Evolutionary conservation across 2,797 vertebrate species (phyloP), one percentile per base, ranked within the genome.

Genomic region (Bryconaethiops microstoma): DNA sequence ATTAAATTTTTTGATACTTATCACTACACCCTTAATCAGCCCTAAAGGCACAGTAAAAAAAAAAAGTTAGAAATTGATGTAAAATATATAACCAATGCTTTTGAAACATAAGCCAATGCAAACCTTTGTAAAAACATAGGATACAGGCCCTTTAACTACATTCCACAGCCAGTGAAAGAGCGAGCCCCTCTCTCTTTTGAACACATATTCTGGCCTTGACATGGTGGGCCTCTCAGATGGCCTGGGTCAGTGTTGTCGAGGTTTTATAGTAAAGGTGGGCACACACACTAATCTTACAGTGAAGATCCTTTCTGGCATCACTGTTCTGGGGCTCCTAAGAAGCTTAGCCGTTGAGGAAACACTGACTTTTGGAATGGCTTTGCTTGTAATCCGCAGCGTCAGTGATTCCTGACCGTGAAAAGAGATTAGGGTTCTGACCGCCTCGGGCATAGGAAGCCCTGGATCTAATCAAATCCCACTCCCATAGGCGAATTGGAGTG

Each of bases 341-440:
- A 81, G 78, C 78, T 85, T 83, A 81, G 59, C 60, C 54, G 5
- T 69, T 64, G 68, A 63, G 50, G 67, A 81, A 83, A 76, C 84
- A 85, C 82, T 74, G 77, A 77, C 71, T 77, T 69, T 75, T 83
- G 78, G 75, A 83, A 80, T 80, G 84, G 64, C 76, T 77, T 77
- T 10, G 1, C 84, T 75, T 78, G 74, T 82, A 83, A 85, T 83
- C 84, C 73, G 12, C 42, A 55, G 71, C 67, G 74, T 77, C 76
- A 65, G 84, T 83, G 82, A 77, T 57, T 72, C 65, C 57, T 74
- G 64, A 68, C 74, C 70, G 54, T 70, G 35, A 35, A 68, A 82
- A 76, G 7, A 72, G 52, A 80, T 83, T 73, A 85, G 52, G 48
- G n/a, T 70, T 77, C 77, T 76, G 75, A 42, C 35, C 10, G 57